phyloP scores from a whole-genome alignment of 2,888 invertebrate genomes.

The Aphidius colemani region DNA sequence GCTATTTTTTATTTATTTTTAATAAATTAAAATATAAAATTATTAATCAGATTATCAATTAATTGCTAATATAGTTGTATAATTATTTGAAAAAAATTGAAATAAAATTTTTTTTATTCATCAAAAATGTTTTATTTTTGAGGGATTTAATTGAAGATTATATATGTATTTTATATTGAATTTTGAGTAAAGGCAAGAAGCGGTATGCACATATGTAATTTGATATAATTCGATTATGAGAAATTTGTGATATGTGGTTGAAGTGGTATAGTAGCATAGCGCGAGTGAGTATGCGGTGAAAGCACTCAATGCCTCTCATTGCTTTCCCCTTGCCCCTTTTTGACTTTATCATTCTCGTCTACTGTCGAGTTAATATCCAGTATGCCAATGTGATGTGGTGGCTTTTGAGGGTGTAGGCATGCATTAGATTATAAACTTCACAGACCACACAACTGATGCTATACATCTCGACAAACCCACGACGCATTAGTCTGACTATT shows the following conservation, averaged over 20 bases:
- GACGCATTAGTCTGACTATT: conserved; percentile 43
- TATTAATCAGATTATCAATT: not conserved
- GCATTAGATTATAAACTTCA: conserved; percentile 59
- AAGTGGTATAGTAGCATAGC: conserved; percentile 46
- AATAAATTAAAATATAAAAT: not conserved
- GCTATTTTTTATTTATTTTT: too few species aligned
- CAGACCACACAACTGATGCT: conserved; percentile 44
- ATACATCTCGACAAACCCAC: conserved; percentile 27
- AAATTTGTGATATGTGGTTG: conserved; percentile 51
- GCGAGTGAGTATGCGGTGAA: conserved; percentile 47
- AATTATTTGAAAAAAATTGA: not conserved
- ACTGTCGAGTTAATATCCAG: not conserved
- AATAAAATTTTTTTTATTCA: not conserved
- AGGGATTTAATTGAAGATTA: not conserved
- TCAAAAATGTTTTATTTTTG: too few species aligned
- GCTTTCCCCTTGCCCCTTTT: conserved; percentile 16
- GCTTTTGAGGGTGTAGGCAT: conserved; percentile 44
- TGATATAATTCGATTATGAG: conserved; percentile 57
- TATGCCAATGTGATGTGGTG: conserved; percentile 28
- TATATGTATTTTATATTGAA: not conserved
- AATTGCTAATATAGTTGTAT: too few species aligned
- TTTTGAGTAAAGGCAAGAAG: conserved; percentile 11
- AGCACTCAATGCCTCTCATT: conserved; percentile 53
- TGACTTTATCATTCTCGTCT: not conserved
- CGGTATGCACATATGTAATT: conserved; percentile 49